Base-by-base conservation (phyloP, 2,888 invertebrate species). In the Platynereis dumerilii region DNA sequence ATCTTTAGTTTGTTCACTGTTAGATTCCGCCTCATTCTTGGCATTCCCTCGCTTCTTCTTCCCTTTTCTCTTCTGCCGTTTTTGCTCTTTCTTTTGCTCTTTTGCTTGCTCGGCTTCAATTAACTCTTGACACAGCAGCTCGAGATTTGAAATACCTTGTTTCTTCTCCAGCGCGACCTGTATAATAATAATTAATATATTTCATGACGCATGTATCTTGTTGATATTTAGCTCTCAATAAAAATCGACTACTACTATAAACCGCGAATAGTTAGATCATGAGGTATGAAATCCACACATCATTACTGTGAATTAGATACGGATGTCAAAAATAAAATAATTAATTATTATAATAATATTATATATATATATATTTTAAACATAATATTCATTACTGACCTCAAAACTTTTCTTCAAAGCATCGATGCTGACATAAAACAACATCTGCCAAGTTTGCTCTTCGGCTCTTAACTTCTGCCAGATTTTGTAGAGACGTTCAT, bases 371-470 rank as follows among this genome's bases (percentile, higher is more conserved):
- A n/a, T n/a, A n/a, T n/a, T n/a, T n/a, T n/a, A n/a, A n/a, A n/a
- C n/a, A n/a, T n/a, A n/a, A n/a, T n/a, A n/a, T n/a, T n/a, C n/a
- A n/a, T n/a, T n/a, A n/a, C n/a, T n/a, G n/a, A 81, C 80, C 77
- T 83, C 93, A 84, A 95, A 96, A 84, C 91, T 94, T 74, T 93
- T 90, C 78, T 91, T 91, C 17, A 96, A 86, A 3, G 94, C 92
- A 80, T 94, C 93, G 0, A 94, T 90, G 1, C 81, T 80, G 17
- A 82, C 92, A 54, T 93, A 94, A 60, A 94, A 93, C 69, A 96
- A 89, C 60, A 94, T 92, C 85, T 93, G 93, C 86, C 94, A 95
- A n/a, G 94, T 93, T 80, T 93, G 91, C 83, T 95, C 95, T 81
- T 95, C 94, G 82, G 94, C 94, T 65, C 91, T 89, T 77, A 96